phyloP scores from a whole-genome alignment of 2,888 invertebrate species.

The Leucophenga maculata region DNA sequence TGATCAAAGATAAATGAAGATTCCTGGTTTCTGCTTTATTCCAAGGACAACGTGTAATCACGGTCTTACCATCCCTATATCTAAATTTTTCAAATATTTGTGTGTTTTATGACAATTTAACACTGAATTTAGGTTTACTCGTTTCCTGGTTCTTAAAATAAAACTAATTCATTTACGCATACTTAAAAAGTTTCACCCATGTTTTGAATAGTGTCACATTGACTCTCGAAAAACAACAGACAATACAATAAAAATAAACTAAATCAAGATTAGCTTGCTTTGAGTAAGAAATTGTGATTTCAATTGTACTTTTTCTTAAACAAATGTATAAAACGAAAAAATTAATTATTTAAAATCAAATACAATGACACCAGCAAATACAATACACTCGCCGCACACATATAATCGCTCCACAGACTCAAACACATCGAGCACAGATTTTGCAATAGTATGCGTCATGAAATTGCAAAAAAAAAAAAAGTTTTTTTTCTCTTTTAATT shows the following conservation, averaged over 20 bases:
- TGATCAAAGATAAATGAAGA: too few relatives aligned
- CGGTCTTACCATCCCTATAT: too few relatives aligned
- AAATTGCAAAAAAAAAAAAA: constrained; percentile 16
- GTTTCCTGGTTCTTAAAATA: too few relatives aligned
- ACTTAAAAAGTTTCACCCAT: too few relatives aligned
- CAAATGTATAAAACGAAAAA: neutral
- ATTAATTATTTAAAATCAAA: constrained; percentile 47
- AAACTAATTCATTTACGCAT: too few relatives aligned
- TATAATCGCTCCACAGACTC: constrained; percentile 38
- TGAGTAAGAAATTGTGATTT: constrained; percentile 9
- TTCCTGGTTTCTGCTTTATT: too few relatives aligned
- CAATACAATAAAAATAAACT: neutral
- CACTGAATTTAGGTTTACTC: too few relatives aligned
- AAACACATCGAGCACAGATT: constrained; percentile 24
- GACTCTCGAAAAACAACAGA: too few relatives aligned
- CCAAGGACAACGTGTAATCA: too few relatives aligned
- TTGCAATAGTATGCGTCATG: constrained; percentile 32
- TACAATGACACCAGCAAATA: constrained; percentile 13
- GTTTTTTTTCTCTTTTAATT: neutral
- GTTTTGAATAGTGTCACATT: too few relatives aligned
- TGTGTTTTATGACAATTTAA: too few relatives aligned
- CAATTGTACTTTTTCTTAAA: constrained; percentile 31
- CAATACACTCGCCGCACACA: constrained; percentile 43
- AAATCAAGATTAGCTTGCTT: constrained; percentile 26
- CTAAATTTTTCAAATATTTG: too few relatives aligned